Evolutionary conservation across 1,140 invertebrate species (phyloP).

Genomic region (Bombus vancouverensis): DNA sequence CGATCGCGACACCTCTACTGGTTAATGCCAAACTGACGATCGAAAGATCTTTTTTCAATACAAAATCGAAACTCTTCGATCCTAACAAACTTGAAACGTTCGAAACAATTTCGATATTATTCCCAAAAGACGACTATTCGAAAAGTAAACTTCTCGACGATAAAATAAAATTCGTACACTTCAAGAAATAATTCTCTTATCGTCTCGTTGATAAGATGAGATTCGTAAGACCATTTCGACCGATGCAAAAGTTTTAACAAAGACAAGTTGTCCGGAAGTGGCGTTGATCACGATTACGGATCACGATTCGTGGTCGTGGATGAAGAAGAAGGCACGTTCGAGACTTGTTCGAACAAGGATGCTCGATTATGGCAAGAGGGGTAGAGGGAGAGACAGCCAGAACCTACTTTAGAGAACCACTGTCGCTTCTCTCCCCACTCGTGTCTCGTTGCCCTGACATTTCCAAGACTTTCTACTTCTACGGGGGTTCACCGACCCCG

Average conservation of each 20-base stretch:
- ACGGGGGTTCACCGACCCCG: conserved; percentile 68
- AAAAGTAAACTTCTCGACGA: background rate
- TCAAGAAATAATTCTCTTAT: background rate
- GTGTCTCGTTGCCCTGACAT: conserved; percentile 75
- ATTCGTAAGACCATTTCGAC: background rate
- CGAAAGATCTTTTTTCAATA: background rate
- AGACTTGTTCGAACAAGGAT: background rate
- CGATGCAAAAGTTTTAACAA: conserved; percentile 6
- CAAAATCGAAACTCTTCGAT: background rate
- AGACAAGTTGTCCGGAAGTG: conserved; percentile 26
- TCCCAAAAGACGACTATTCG: background rate
- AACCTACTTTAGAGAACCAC: conserved; percentile 75
- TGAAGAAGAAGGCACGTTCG: background rate
- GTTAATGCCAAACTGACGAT: background rate
- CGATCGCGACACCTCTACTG: background rate
- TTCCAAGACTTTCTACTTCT: conserved; percentile 81
- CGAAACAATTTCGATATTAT: background rate
- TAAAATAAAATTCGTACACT: background rate
- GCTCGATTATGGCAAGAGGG: background rate
- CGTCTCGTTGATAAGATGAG: background rate
- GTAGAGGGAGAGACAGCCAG: conserved; percentile 53
- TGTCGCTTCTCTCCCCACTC: conserved; percentile 75
- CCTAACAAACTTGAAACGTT: background rate
- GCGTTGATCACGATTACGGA: conserved; percentile 25
- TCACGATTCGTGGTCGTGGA: conserved; percentile 19